phyloP scores from a whole-genome alignment of 2,113 vertebrate species.

The Oreochromis spilurus region DNA sequence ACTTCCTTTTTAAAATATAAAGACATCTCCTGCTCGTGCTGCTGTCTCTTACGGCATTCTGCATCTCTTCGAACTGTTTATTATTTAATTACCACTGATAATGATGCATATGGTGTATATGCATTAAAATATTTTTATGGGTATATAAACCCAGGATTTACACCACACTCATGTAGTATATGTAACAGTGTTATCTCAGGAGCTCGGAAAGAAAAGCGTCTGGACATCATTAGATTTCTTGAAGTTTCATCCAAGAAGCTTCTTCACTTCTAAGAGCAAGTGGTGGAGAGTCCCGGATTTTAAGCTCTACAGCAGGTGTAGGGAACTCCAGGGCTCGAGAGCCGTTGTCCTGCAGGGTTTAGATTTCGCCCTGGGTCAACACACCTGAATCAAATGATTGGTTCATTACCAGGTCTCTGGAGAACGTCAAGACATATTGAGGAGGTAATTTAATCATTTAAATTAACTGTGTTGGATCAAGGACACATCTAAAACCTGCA shows the following conservation, averaged over 20 bases:
- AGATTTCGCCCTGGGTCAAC: too few species aligned
- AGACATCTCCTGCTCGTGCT: neutral
- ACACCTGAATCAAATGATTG: too few species aligned
- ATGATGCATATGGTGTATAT: neutral
- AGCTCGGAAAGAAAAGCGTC: accelerated
- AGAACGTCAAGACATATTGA: too few species aligned
- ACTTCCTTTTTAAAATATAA: neutral
- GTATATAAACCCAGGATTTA: neutral
- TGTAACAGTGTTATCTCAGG: neutral
- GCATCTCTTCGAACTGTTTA: neutral
- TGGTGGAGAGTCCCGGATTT: neutral
- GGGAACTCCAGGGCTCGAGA: too few species aligned
- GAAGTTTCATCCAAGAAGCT: neutral
- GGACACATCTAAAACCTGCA: too few species aligned
- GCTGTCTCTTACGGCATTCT: neutral
- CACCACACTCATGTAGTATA: neutral
- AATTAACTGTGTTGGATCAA: too few species aligned
- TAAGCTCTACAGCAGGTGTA: neutral
- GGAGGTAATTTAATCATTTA: too few species aligned
- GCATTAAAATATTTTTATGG: neutral
- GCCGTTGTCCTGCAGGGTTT: too few species aligned
- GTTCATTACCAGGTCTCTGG: too few species aligned
- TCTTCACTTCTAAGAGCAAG: neutral
- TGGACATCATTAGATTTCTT: neutral
- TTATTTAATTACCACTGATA: neutral